Evolutionary conservation across 2,888 invertebrate species (phyloP), one percentile per base, ranked within the genome.

Genomic region (Scrobipalpa costella): DNA sequence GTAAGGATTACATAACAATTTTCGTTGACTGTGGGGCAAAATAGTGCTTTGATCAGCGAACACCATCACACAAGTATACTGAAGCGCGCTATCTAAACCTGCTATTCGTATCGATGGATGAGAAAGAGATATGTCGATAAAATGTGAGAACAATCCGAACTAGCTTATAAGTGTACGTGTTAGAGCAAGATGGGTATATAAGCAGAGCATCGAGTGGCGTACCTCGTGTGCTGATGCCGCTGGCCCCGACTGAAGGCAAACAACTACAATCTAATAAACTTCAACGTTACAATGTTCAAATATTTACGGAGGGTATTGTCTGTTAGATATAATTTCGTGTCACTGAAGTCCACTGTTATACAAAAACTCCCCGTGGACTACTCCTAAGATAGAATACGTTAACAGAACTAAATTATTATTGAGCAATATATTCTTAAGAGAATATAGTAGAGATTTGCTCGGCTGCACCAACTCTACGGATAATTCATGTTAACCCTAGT

Each of bases 361-460:
- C 82, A 83, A 83, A 81, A 85, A 79, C 76, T 84, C 83, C 77
- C 75, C 71, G 86, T 86, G 88, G 88, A 88, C 88, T 84, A 86
- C 79, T 77, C 80, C 87, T 88, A 88, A 84, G 78, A 82, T 85
- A 85, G 87, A 88, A 88, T 88, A 88, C 86, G 84, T 85, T 80
- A 90, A 91, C 88, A 85, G 86, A 90, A 88, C 85, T 85, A 90
- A 89, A 88, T 44, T 44, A 44, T 86, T 84, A 90, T 91, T 91
- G 90, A 91, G 90, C 90, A 91, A 90, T 88, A 89, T 86, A 90
- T 88, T 85, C 88, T 73, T 86, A 87, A 81, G 83, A 87, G 90
- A 90, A 90, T 88, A 88, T 86, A 86, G 85, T 89, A 90, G 88
- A 90, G 88, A 87, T 87, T 89, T 90, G 88, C 90, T 88, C 90